Base-by-base conservation (phyloP, 2,113 vertebrate genomes). In the Dasypus novemcinctus region DNA sequence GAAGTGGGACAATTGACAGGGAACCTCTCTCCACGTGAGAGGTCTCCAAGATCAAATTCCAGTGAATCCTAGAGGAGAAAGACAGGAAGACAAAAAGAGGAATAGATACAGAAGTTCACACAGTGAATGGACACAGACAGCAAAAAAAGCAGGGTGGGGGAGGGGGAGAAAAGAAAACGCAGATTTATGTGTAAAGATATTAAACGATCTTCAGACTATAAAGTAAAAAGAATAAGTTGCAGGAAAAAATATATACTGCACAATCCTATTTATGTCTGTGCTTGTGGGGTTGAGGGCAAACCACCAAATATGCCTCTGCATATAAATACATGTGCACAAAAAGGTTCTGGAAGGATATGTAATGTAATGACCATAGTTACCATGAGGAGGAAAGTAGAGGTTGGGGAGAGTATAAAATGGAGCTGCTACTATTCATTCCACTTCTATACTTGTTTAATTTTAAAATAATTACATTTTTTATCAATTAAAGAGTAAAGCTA, bases 141-240 rank as follows among this genome's bases (percentile, higher is more conserved):
- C n/a, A n/a, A n/a, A n/a, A n/a, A n/a, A n/a, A n/a, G n/a, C n/a
- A n/a, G n/a, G n/a, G n/a, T n/a, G n/a, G n/a, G n/a, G n/a, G n/a
- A n/a, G n/a, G n/a, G n/a, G n/a, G n/a, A n/a, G n/a, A n/a, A n/a
- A n/a, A n/a, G n/a, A n/a, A n/a, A n/a, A n/a, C n/a, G 74, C 79
- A 72, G 18, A 54, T 86, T 64, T 90, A 41, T 68, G 64, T 36
- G 46, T 72, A 82, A 94, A 92, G 92, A 64, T 76, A 64, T 71
- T 20, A 41, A 76, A 71, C 49, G 15, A 71, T 76, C 8, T 93
- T 54, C n/a, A 84, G 82, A 74, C 21, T 81, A 0, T 90, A 89
- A 90, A 49, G 25, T 41, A 57, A 94, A 96, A 81, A 59, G 17
- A 84, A 25, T 29, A 91, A 84, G 14, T 79, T 78, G 66, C 46